Evolutionary conservation across 2,113 vertebrate genomes (phyloP).

Genomic region (Chaenocephalus aceratus): DNA sequence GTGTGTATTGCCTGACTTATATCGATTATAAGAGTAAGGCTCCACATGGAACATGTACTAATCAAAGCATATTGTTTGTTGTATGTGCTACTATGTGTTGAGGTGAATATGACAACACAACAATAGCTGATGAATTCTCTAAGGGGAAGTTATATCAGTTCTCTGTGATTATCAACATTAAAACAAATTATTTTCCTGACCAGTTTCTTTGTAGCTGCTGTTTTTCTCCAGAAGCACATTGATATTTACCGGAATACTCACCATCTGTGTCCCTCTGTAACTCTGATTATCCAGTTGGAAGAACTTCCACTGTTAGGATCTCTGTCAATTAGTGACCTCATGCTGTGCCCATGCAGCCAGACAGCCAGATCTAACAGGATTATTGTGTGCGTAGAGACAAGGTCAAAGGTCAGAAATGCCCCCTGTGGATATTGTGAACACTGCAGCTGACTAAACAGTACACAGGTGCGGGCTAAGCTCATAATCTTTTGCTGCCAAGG

Average conservation of each 20-base stretch:
- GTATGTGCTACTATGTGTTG: background rate
- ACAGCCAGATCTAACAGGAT: conserved; percentile 74
- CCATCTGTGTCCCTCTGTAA: conserved; percentile 7
- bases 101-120: background rate
- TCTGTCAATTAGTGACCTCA: conserved; percentile 54
- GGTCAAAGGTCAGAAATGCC: conserved; percentile 49
- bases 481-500: conserved; percentile 72
- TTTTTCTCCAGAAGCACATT: background rate
- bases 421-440: conserved; percentile 45
- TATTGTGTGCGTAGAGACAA: conserved; percentile 27
- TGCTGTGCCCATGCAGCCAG: conserved; percentile 33
- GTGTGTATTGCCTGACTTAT: background rate
- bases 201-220: background rate
- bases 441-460: conserved; percentile 67
- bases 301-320: conserved; percentile 17
- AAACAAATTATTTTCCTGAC: background rate
- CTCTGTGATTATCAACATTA: background rate
- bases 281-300: conserved; percentile 34
- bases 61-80: background rate
- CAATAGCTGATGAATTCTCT: background rate
- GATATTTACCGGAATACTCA: background rate
- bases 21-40: background rate
- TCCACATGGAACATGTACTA: background rate
- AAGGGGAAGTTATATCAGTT: background rate
- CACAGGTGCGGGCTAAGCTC: conserved; percentile 66